phyloP scores from a whole-genome alignment of 2,888 invertebrate genomes.

The Antheraea yamamai region DNA sequence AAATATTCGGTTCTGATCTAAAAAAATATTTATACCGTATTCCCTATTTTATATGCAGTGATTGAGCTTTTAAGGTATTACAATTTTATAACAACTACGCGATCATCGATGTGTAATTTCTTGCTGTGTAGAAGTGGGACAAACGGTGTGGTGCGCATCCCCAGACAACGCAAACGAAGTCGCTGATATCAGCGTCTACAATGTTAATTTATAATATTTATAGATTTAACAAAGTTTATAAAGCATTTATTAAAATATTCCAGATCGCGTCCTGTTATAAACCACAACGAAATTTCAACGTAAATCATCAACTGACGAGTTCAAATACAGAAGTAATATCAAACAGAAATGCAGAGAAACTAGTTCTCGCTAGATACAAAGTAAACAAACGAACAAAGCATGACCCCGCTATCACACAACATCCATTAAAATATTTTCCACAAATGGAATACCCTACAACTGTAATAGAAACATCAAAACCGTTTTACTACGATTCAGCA shows the following conservation, averaged over 20 bases:
- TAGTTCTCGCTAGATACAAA: slow-evolving; percentile 40
- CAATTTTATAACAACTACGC: too few species aligned
- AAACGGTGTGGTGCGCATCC: too few species aligned
- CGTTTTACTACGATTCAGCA: slow-evolving; percentile 49
- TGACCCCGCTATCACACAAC: slow-evolving; percentile 25
- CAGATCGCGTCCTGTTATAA: slow-evolving; percentile 36
- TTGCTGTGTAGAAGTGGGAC: too few species aligned
- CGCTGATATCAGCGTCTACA: not conserved
- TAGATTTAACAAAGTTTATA: not conserved
- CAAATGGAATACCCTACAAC: slow-evolving; percentile 50
- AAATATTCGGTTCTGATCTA: too few species aligned
- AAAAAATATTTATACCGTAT: too few species aligned
- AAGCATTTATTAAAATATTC: slow-evolving; percentile 24
- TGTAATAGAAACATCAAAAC: slow-evolving; percentile 51
- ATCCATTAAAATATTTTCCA: slow-evolving; percentile 42
- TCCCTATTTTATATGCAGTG: too few species aligned
- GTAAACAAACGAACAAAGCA: slow-evolving; percentile 30
- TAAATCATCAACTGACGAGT: slow-evolving; percentile 21
- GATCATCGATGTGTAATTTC: too few species aligned
- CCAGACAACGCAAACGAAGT: too few species aligned
- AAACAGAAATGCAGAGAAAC: slow-evolving; percentile 29
- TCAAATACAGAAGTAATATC: slow-evolving; percentile 29
- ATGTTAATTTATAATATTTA: not conserved
- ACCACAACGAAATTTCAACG: slow-evolving; percentile 29
- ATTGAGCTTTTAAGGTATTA: too few species aligned